phyloP scores from a whole-genome alignment of 2,113 vertebrate species.

The Jacana jacana region DNA sequence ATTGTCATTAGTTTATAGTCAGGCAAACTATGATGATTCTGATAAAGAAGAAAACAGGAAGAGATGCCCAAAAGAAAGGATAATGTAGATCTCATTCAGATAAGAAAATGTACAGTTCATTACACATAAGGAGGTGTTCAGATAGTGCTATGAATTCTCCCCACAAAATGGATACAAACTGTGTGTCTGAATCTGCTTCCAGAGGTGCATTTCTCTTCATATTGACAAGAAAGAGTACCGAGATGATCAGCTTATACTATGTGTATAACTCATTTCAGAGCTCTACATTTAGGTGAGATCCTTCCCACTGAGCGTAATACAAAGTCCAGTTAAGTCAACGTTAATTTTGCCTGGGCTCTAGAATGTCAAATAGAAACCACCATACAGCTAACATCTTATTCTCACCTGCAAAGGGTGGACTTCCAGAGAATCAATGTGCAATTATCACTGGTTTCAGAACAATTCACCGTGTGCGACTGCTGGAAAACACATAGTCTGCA shows the following conservation, averaged over 20 bases:
- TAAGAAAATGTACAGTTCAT: not conserved
- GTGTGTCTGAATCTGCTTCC: not conserved
- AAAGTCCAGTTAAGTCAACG: not conserved
- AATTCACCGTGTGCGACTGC: not conserved
- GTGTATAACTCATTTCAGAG: not conserved
- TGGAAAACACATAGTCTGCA: not conserved
- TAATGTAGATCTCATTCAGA: not conserved
- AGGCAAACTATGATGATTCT: not conserved
- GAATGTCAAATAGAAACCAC: not conserved
- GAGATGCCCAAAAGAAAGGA: not conserved
- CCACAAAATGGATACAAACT: not conserved
- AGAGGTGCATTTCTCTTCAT: not conserved
- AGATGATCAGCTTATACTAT: not conserved
- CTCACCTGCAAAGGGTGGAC: not conserved
- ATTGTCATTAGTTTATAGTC: not conserved
- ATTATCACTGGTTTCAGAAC: not conserved
- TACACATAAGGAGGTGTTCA: not conserved
- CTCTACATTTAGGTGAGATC: not conserved
- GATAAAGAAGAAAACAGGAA: not conserved
- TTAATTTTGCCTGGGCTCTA: not conserved
- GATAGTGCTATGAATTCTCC: not conserved
- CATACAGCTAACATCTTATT: not conserved
- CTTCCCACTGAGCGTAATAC: not conserved
- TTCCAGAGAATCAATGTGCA: not conserved
- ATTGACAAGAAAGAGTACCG: not conserved